Conservation (phyloP, 1,140 invertebrate genomes). For the Drosophila malerkotliana region DNA sequence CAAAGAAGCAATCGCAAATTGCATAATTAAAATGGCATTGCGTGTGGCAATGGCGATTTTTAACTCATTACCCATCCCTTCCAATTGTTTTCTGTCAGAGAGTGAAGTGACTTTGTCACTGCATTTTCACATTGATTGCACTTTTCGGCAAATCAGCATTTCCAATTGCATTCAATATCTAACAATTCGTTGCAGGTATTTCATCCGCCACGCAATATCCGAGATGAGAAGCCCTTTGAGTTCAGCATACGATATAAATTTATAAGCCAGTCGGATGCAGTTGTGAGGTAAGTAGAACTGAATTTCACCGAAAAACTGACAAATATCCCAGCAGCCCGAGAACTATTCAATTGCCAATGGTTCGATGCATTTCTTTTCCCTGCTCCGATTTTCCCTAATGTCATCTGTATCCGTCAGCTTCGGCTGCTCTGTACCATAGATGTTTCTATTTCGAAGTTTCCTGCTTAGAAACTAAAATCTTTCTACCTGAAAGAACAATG, state of each 20-base stretch:
- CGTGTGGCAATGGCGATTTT: conserved; percentile 41
- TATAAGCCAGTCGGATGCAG: conserved; percentile 89
- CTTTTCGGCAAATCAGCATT: conserved; percentile 21
- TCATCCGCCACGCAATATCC: conserved; percentile 85
- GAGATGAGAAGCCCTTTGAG: conserved; percentile 88
- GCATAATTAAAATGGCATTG: conserved; percentile 70
- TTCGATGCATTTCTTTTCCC: conserved; percentile 23
- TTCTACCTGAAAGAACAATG: conserved; percentile 53
- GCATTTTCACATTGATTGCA: conserved; percentile 48
- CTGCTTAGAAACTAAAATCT: conserved; percentile 51
- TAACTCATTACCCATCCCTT: conserved; percentile 24
- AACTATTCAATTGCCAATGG: conserved; percentile 44
- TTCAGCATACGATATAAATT: conserved; percentile 92
- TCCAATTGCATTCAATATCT: conserved; percentile 16
- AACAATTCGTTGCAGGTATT: conserved; percentile 85
- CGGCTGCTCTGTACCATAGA: conserved; percentile 17
- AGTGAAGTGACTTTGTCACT: not conserved
- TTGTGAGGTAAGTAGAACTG: conserved; percentile 86
- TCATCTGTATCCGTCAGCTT: conserved; percentile 32
- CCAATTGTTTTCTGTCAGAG: conserved; percentile 3
- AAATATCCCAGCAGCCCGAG: conserved; percentile 35
- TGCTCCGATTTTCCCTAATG: conserved; percentile 12
- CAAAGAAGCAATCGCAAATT: conserved; percentile 51
- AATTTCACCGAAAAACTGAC: conserved; percentile 24
- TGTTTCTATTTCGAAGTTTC: conserved; percentile 39